These are phyloP conservation scores for Cetonia aurata DNA, from an alignment of 2,888 invertebrate species.

Conservation along the genomic window DNA sequence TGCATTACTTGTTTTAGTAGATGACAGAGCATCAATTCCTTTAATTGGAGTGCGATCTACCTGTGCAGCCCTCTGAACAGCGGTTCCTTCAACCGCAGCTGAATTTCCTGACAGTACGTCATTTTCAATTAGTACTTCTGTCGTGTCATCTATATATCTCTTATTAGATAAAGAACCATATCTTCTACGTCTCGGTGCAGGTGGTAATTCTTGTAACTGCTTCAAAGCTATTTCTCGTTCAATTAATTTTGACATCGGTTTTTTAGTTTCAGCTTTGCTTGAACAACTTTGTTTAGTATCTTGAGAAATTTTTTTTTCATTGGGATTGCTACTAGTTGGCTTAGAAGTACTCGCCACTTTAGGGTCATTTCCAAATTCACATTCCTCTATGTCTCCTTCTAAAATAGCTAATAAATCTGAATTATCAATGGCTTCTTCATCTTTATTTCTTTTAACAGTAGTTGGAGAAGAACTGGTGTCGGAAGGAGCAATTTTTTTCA, in stretches of 20 bases:
- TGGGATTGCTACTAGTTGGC: conserved; percentile 19
- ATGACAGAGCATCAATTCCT: no score
- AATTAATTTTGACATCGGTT: conserved; percentile 62
- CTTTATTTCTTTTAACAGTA: conserved; percentile 42
- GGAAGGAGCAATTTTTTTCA: conserved; percentile 62
- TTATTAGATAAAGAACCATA: not conserved
- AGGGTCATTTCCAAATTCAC: conserved; percentile 44
- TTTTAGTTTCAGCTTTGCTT: conserved; percentile 22
- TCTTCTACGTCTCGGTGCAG: conserved; percentile 27
- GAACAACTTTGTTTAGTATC: conserved; percentile 21
- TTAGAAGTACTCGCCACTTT: conserved; percentile 44
- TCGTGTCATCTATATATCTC: not conserved
- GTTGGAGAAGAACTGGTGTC: conserved; percentile 14
- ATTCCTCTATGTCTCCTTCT: conserved; percentile 69
- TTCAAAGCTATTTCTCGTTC: conserved; percentile 71
- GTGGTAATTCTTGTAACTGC: conserved; percentile 69
- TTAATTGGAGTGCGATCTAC: no score
- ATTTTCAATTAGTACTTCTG: not conserved
- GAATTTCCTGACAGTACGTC: not conserved
- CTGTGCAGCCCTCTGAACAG: no score
- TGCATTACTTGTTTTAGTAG: no score
- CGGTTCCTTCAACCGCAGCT: no score
- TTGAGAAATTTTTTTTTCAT: conserved; percentile 6
- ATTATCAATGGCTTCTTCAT: conserved; percentile 62
- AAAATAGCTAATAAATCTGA: conserved; percentile 71